Conservation (phyloP, 23 tunicate genomes). For the Botrylloides violaceus region DNA sequence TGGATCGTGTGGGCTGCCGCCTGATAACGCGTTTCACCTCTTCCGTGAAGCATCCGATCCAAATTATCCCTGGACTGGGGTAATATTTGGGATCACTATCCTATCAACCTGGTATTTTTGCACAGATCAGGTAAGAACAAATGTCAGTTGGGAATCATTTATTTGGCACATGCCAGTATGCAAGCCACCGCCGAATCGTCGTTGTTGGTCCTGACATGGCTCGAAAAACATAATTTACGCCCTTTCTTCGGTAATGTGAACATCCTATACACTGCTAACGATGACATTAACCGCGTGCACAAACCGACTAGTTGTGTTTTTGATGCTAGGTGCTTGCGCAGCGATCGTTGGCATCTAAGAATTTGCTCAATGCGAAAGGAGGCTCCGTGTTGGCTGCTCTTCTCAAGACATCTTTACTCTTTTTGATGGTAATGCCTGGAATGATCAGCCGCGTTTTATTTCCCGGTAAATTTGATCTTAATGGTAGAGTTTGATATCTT, state of each 20-base stretch:
- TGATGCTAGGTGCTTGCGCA: constrained; percentile 49
- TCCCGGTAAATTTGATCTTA: constrained; percentile 18
- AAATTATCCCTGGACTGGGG: constrained; percentile 49
- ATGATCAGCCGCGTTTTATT: constrained; percentile 33
- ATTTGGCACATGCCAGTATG: not conserved
- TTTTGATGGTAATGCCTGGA: constrained; percentile 43
- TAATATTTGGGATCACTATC: constrained; percentile 23
- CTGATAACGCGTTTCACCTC: constrained; percentile 16
- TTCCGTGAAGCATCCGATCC: constrained; percentile 33
- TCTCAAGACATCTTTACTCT: constrained; percentile 17
- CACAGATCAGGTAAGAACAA: constrained; percentile 18
- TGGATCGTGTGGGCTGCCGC: constrained; percentile 20
- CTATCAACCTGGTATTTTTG: constrained; percentile 38
- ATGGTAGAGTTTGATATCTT: not conserved
- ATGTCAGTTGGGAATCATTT: not conserved
- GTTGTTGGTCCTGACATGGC: too few species aligned
- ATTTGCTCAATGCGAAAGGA: constrained; percentile 22
- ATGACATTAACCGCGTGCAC: too few species aligned
- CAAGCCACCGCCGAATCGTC: too few species aligned
- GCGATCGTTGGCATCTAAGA: constrained; percentile 30
- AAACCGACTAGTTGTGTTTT: too few species aligned
- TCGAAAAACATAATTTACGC: too few species aligned
- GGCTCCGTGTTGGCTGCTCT: constrained; percentile 35
- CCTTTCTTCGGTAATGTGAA: too few species aligned
- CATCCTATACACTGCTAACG: too few species aligned